Conservation (phyloP, 2,888 invertebrate species). For the Uropetala carovei region DNA sequence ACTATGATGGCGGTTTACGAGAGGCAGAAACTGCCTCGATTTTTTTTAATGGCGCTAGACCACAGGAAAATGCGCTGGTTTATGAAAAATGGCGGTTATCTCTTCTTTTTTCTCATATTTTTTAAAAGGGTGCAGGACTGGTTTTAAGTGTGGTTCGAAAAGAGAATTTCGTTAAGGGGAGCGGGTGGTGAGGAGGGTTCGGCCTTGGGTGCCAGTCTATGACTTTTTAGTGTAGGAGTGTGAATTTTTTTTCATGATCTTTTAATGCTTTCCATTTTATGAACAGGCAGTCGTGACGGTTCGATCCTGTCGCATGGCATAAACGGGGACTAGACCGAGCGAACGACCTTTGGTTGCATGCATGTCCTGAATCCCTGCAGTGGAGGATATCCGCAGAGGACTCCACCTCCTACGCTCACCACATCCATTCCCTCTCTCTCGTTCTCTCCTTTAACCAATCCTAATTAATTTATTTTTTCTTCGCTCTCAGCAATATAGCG, state of each 20-base stretch:
- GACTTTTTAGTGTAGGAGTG: too few relatives aligned
- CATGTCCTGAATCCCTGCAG: too few relatives aligned
- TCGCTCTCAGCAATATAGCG: neutral
- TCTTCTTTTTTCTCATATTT: neutral
- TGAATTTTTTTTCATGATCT: neutral
- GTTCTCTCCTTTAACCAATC: too few relatives aligned
- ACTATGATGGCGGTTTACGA: neutral
- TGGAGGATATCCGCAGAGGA: too few relatives aligned
- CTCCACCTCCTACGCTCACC: too few relatives aligned
- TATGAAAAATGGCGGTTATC: neutral
- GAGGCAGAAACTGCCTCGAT: neutral
- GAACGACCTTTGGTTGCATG: neutral
- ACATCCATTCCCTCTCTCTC: too few relatives aligned
- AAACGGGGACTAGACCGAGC: neutral
- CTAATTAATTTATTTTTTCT: neutral
- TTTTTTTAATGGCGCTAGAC: neutral
- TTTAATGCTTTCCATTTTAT: slow-evolving; percentile 41
- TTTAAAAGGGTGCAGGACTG: too few relatives aligned
- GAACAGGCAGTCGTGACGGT: neutral
- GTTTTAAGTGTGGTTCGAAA: neutral
- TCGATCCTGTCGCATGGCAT: neutral
- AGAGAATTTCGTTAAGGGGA: neutral
- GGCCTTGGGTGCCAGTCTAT: neutral
- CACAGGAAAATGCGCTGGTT: neutral
- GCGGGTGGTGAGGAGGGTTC: neutral